These are phyloP conservation scores for Lampris incognitus DNA, from an alignment of 2,113 vertebrate species.

Conservation along the genomic window DNA sequence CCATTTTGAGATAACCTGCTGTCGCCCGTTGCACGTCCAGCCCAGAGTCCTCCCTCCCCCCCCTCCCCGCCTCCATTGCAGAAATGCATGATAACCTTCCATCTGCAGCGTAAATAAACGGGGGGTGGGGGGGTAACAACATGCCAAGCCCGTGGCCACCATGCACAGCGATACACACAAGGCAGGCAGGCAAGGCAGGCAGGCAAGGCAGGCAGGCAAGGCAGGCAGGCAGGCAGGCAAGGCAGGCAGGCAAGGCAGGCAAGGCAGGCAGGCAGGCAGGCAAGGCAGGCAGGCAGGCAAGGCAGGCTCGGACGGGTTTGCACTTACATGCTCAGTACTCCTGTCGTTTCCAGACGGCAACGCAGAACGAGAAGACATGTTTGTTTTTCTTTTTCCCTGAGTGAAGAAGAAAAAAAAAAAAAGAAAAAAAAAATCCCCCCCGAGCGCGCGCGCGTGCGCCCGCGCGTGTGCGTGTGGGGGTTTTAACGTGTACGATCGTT, in stretches of 20 bases:
- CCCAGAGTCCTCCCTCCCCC: constrained; percentile 18
- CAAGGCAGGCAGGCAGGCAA: too few relatives aligned
- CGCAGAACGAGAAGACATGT: constrained; percentile 85
- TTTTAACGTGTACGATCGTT: constrained; percentile 50
- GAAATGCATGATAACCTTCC: constrained; percentile 15
- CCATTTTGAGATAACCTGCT: constrained; percentile 56
- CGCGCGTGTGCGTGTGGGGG: constrained; percentile 20
- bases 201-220: too few relatives aligned
- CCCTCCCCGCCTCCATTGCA: too few relatives aligned
- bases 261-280: too few relatives aligned
- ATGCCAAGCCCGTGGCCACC: too few relatives aligned
- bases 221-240: too few relatives aligned
- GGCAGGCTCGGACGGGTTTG: not conserved
- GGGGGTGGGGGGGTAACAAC: too few relatives aligned
- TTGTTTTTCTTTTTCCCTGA: constrained; percentile 80
- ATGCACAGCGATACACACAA: too few relatives aligned
- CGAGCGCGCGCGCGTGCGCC: too few relatives aligned
- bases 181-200: too few relatives aligned
- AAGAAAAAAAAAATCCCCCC: too few relatives aligned
- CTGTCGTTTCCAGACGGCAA: constrained; percentile 85
- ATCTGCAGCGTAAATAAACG: constrained; percentile 34
- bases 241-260: too few relatives aligned
- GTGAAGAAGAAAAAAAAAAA: constrained; percentile 29
- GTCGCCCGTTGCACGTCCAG: constrained; percentile 34
- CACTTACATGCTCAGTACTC: constrained; percentile 85